phyloP scores from a whole-genome alignment of 2,888 invertebrate genomes.

The Drosophila mercatorum region DNA sequence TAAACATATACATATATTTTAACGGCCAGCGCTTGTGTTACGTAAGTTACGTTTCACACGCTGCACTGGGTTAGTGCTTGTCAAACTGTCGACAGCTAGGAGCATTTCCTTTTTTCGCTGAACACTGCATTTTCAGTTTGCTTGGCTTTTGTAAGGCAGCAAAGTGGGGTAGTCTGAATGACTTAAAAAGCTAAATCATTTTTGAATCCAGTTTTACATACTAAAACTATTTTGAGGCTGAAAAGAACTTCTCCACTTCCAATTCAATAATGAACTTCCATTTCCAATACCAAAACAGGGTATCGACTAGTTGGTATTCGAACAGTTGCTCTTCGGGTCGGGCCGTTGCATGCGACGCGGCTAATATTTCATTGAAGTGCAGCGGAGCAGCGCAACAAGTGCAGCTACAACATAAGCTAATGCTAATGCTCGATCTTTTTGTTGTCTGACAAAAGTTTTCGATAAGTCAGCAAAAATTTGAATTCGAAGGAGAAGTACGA shows the following conservation, averaged over 20 bases:
- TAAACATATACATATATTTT: neutral
- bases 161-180: slow-evolving; percentile 16
- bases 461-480: slow-evolving; percentile 38
- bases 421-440: slow-evolving; percentile 14
- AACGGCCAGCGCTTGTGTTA: slow-evolving; percentile 18
- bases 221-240: no score
- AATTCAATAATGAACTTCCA: no score
- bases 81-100: slow-evolving; percentile 36
- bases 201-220: no score
- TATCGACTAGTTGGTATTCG: neutral
- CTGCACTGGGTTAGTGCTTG: slow-evolving; percentile 44
- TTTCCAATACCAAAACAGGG: neutral
- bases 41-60: slow-evolving; percentile 52
- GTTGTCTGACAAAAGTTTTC: slow-evolving; percentile 30
- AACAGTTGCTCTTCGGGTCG: neutral
- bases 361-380: slow-evolving; percentile 53
- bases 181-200: no score
- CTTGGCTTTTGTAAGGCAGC: neutral
- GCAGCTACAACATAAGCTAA: slow-evolving; percentile 37
- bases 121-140: slow-evolving; percentile 15
- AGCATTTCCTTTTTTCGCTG: slow-evolving; percentile 33
- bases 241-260: no score
- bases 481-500: slow-evolving; percentile 26
- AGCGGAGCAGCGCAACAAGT: slow-evolving; percentile 29
- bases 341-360: slow-evolving; percentile 32